Evolutionary conservation across 2,888 invertebrate genomes (phyloP), one percentile per base, ranked within the genome.

Genomic region (Smittia aterrima): DNA sequence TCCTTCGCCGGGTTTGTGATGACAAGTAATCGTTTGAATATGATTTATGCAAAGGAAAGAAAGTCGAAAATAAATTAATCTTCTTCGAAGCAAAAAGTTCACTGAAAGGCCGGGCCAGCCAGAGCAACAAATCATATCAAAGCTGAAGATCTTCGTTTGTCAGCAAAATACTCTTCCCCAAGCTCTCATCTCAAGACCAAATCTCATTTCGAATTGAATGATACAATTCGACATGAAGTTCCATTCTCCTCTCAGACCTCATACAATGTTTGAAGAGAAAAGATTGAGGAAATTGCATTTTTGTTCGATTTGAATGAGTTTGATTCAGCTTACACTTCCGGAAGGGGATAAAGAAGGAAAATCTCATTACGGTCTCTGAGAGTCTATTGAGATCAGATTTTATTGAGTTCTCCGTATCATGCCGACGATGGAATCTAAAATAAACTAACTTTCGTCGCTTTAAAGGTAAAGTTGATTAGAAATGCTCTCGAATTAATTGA

Each of bases 281-380:
- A 27, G 38, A 66, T 66, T 66, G 66, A 66, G 66, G 66, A 66
- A 66, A 66, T 66, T 66, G 66, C 66, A 66, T 32, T 66, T 64
- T 66, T 66, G 66, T 66, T 38, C 18, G 64, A 64, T 64, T 6
- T 32, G 27, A 66, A 66, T 40, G 38, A 18, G 38, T 66, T 38
- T 22, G 40, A 40, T 16, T 66, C 16, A 66, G 20, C 32, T 32
- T 66, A 66, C 64, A 64, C 20, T 66, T 66, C 66, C 66, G 66
- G 16, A 66, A 38, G 32, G 32, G 9, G 32, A 32, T 3, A 32
- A 32, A n/a, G n/a, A n/a, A 32, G 4, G 64, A 16, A 66, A 66
- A 66, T 66, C 66, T 66, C 27, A 66, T 66, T 66, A 66, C 22
- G 66, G 32, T 32, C 9, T 32, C 24, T 62, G 38, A 18, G 7